Percentiles rank a stretch among this genome's conserved stretches.
These are phyloP conservation scores for Drosophila fulvimacula DNA, from an alignment of 2,888 invertebrate genomes.

Conservation along the genomic window DNA sequence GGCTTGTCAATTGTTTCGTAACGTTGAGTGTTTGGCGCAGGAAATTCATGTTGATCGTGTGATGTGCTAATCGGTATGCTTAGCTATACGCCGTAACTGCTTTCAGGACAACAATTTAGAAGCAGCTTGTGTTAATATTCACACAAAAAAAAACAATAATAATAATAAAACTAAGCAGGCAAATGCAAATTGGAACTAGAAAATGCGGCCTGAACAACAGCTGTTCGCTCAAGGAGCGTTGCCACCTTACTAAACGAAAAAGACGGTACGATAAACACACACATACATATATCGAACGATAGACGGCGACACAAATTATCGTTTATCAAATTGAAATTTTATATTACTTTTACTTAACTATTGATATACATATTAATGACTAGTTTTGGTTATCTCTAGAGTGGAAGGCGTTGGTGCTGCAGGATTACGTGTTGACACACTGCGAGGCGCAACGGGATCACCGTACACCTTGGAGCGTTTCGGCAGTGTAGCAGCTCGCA, in stretches of 20 bases:
- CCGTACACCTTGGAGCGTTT: slow-evolving; percentile 81
- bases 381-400: slow-evolving; percentile 62
- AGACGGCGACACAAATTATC: slow-evolving; percentile 14
- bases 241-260: slow-evolving; percentile 15
- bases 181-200: slow-evolving; percentile 9
- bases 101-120: not conserved
- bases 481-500: slow-evolving; percentile 85
- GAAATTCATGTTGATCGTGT: slow-evolving; percentile 81
- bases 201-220: slow-evolving; percentile 40
- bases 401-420: slow-evolving; percentile 50
- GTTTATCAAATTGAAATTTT: not conserved
- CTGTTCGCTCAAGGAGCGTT: slow-evolving; percentile 28
- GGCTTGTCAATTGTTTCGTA: slow-evolving; percentile 83
- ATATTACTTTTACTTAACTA: not conserved
- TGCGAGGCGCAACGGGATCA: slow-evolving; percentile 12
- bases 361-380: slow-evolving; percentile 4
- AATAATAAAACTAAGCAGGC: slow-evolving; percentile 13
- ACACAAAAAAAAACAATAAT: slow-evolving; percentile 7
- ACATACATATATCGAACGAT: not conserved
- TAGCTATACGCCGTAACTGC: not conserved
- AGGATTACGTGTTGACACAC: slow-evolving; percentile 26
- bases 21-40: slow-evolving; percentile 82
- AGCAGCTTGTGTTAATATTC: slow-evolving; percentile 16
- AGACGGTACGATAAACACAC: not conserved
- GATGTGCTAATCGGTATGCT: not conserved